phyloP scores from a whole-genome alignment of 2,888 invertebrate species.

The Napeogenes inachia region DNA sequence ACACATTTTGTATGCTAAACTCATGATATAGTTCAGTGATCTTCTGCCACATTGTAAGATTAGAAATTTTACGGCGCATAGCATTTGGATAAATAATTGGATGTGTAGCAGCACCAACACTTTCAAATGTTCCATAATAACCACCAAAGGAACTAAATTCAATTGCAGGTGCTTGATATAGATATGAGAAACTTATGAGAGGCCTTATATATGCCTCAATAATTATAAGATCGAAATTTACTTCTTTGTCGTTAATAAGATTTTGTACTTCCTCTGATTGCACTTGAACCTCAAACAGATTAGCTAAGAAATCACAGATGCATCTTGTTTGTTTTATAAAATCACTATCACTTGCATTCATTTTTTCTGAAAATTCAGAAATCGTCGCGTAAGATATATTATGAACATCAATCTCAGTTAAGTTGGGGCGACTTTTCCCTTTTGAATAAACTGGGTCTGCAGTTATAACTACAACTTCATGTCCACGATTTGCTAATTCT shows the following conservation, averaged over 20 bases:
- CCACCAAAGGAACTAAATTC: constrained; percentile 45
- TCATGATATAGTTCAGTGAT: constrained; percentile 27
- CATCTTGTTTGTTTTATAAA: constrained; percentile 17
- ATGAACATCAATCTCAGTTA: constrained; percentile 50
- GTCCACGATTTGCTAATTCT: constrained; percentile 51
- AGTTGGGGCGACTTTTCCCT: constrained; percentile 42
- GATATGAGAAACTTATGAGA: constrained; percentile 38
- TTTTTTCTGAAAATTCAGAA: constrained; percentile 20
- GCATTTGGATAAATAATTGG: constrained; percentile 37
- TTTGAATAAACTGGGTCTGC: constrained; percentile 44
- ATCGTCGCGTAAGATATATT: constrained; percentile 43
- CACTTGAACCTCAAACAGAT: constrained; percentile 29
- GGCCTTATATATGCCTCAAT: constrained; percentile 39
- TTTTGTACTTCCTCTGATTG: constrained; percentile 27
- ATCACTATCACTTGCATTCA: constrained; percentile 22
- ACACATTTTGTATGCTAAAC: constrained; percentile 9
- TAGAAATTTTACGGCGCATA: constrained; percentile 28
- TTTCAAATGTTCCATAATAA: constrained; percentile 29
- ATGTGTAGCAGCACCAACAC: constrained; percentile 38
- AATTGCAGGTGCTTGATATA: constrained; percentile 48
- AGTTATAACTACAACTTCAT: constrained; percentile 53
- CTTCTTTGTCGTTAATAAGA: constrained; percentile 26
- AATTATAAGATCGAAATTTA: constrained; percentile 44
- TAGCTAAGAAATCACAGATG: constrained; percentile 13
- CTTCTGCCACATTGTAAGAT: constrained; percentile 35